phyloP scores from a whole-genome alignment of 2,113 vertebrate species.

The Pogonocichla stellata region DNA sequence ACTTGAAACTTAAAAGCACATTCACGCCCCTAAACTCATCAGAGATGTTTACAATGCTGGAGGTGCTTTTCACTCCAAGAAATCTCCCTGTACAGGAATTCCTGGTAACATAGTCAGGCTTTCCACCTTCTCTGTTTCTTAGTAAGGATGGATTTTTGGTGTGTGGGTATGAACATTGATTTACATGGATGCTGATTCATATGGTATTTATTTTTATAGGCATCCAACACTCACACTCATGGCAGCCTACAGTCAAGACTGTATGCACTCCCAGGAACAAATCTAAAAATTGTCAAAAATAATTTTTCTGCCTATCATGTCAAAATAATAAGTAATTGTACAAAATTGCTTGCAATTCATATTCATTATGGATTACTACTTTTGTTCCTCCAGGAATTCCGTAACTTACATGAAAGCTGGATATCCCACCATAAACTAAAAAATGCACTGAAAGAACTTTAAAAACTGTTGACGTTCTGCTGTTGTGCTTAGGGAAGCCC shows the following conservation, averaged over 20 bases:
- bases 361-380: neutral
- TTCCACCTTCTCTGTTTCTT: neutral
- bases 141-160: neutral
- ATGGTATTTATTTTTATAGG: neutral
- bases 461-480: neutral
- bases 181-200: neutral
- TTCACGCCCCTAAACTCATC: neutral
- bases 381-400: neutral
- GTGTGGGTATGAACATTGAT: neutral
- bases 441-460: neutral
- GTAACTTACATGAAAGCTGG: neutral
- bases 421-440: neutral
- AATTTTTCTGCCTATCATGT: neutral
- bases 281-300: neutral
- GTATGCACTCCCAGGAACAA: neutral
- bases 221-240: neutral
- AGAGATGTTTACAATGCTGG: neutral
- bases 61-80: neutral
- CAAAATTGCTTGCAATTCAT: slow-evolving; percentile 11
- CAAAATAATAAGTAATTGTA: neutral
- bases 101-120: neutral
- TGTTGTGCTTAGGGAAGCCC: neutral
- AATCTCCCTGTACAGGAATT: neutral
- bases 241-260: neutral
- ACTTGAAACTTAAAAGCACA: neutral